phyloP scores from a whole-genome alignment of 2,888 invertebrate species.

The Epinotia ramella region DNA sequence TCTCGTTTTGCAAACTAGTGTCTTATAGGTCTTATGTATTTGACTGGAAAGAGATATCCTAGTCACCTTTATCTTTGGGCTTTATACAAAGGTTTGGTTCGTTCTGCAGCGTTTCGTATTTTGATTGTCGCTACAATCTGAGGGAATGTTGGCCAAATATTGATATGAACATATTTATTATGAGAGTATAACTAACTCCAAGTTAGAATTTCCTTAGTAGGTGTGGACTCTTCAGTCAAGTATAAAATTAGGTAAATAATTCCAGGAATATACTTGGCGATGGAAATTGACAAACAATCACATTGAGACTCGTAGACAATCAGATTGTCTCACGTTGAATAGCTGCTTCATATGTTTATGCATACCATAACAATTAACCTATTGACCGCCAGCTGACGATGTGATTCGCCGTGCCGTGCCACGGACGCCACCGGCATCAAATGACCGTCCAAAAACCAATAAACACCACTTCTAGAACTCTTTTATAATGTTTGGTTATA shows the following conservation, averaged over 20 bases:
- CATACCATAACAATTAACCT: not conserved
- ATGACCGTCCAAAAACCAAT: too few species aligned
- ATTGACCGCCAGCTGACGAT: too few species aligned
- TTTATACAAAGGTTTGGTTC: not conserved
- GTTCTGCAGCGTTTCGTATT: not conserved
- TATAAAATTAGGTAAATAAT: not conserved
- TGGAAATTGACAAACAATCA: not conserved
- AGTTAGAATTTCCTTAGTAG: not conserved
- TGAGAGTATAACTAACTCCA: not conserved
- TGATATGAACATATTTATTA: not conserved
- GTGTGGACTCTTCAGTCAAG: not conserved
- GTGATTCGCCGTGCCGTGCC: too few species aligned
- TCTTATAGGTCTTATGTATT: constrained; percentile 2
- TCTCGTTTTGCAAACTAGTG: constrained; percentile 16
- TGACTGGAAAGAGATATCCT: constrained; percentile 18
- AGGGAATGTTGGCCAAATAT: not conserved
- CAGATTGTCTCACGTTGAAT: not conserved
- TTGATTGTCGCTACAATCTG: not conserved
- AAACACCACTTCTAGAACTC: too few species aligned
- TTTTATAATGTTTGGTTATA: too few species aligned
- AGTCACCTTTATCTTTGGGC: constrained; percentile 8
- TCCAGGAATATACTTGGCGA: not conserved
- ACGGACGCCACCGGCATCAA: too few species aligned
- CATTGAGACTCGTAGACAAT: not conserved
- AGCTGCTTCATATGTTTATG: not conserved